A percentile compares a stretch with the other conserved stretches of the same genome.
Evolutionary conservation across 2,113 vertebrate genomes (phyloP).

Genomic region (Blennius ocellaris): DNA sequence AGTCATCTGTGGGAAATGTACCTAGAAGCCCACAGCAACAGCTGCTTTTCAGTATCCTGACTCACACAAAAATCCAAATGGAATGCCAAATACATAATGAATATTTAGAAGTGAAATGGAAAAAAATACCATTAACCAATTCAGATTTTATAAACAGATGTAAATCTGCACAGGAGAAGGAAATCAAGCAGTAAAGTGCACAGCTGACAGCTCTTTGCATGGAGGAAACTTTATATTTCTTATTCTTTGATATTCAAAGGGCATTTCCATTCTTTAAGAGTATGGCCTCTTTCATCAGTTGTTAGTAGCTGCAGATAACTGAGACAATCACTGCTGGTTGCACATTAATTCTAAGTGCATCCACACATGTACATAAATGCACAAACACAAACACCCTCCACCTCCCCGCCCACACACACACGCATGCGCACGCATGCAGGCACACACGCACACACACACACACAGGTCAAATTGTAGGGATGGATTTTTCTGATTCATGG

Average conservation of each 20-base stretch:
- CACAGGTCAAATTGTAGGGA: slow-evolving; percentile 42
- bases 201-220: slow-evolving; percentile 2
- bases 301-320: slow-evolving; percentile 49
- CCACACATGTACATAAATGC: slow-evolving; percentile 34
- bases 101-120: slow-evolving; percentile 6
- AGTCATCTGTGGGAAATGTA: no score
- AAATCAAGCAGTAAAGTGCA: background rate
- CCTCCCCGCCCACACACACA: slow-evolving; percentile 20
- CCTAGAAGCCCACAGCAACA: background rate
- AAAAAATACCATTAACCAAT: background rate
- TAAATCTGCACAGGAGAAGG: slow-evolving; percentile 8
- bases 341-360: slow-evolving; percentile 24
- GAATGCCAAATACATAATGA: slow-evolving; percentile 42
- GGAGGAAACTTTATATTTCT: slow-evolving; percentile 41
- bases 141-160: slow-evolving; percentile 17
- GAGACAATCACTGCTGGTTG: slow-evolving; percentile 36
- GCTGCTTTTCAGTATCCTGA: slow-evolving; percentile 26
- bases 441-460: slow-evolving; percentile 12
- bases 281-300: slow-evolving; percentile 36
- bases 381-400: background rate
- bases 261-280: slow-evolving; percentile 28
- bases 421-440: slow-evolving; percentile 5
- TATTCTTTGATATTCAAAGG: slow-evolving; percentile 46
- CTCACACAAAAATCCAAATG: slow-evolving; percentile 40
- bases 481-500: slow-evolving; percentile 59